phyloP scores from a whole-genome alignment of 2,797 vertebrate genomes.

The Clarias pachynema region DNA sequence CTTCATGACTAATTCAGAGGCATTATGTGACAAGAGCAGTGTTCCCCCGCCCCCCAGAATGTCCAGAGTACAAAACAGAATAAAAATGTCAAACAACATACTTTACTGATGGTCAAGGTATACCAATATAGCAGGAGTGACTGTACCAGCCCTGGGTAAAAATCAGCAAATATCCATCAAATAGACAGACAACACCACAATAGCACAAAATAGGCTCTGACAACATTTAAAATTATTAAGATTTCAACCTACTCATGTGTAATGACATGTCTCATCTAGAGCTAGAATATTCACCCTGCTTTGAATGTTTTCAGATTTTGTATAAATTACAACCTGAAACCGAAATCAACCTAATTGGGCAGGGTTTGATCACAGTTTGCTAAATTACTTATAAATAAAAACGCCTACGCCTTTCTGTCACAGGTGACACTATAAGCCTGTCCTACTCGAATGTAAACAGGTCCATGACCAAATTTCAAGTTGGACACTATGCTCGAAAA shows the following conservation, averaged over 20 bases:
- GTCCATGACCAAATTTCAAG: not conserved
- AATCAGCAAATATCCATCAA: constrained; percentile 39
- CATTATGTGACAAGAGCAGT: constrained; percentile 64
- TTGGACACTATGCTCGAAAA: no score
- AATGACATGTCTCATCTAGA: not conserved
- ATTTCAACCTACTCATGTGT: not conserved
- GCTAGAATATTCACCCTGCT: not conserved
- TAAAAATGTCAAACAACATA: constrained; percentile 63
- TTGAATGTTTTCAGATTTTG: not conserved
- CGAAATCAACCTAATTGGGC: not conserved
- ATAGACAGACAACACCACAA: constrained; percentile 28
- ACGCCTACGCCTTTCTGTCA: not conserved
- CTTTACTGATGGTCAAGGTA: constrained; percentile 57
- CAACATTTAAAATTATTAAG: constrained; percentile 19
- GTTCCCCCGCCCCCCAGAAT: constrained; percentile 56
- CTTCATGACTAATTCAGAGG: constrained; percentile 69
- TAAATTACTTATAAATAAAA: not conserved
- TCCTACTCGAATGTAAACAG: not conserved
- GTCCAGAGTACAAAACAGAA: constrained; percentile 46
- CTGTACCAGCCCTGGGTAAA: constrained; percentile 21
- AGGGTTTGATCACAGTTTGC: no score
- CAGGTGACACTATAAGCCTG: not conserved
- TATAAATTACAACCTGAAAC: not conserved
- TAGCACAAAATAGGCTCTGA: constrained; percentile 24
- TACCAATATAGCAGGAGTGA: constrained; percentile 54